Conservation (phyloP, 1,140 invertebrate species). For the Drosophila murphyi region DNA sequence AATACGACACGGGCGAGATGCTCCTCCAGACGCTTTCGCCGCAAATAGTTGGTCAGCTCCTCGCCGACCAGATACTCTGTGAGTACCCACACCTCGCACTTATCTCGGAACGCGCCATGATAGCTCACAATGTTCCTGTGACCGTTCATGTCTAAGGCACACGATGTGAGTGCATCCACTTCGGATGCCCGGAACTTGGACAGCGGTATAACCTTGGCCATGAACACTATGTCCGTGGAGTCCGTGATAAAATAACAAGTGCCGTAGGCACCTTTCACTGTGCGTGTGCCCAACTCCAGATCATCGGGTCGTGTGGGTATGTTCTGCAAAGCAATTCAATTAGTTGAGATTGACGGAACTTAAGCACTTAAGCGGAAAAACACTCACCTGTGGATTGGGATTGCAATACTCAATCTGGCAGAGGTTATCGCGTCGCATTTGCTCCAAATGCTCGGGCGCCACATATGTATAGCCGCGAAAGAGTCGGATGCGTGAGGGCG, state of each 20-base stretch:
- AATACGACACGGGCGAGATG: slow-evolving; percentile 89
- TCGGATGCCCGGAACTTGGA: slow-evolving; percentile 74
- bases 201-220: slow-evolving; percentile 92
- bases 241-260: slow-evolving; percentile 71
- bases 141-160: slow-evolving; percentile 48
- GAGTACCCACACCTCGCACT: slow-evolving; percentile 92
- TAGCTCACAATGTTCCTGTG: slow-evolving; percentile 95
- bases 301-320: slow-evolving; percentile 64
- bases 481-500: slow-evolving; percentile 93
- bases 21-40: slow-evolving; percentile 89
- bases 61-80: slow-evolving; percentile 94
- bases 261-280: slow-evolving; percentile 60
- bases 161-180: slow-evolving; percentile 73
- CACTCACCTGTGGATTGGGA: slow-evolving; percentile 53
- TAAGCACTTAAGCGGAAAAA: not conserved
- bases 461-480: slow-evolving; percentile 98
- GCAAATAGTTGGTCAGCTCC: slow-evolving; percentile 91
- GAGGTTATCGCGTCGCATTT: slow-evolving; percentile 55
- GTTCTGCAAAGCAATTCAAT: slow-evolving; percentile 34
- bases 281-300: slow-evolving; percentile 59
- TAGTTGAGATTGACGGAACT: not conserved
- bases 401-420: slow-evolving; percentile 74
- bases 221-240: slow-evolving; percentile 60
- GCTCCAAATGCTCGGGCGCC: slow-evolving; percentile 90
- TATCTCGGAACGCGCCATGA: slow-evolving; percentile 92